Conservation (phyloP, 2,888 invertebrate genomes). For the Thera obeliscata region DNA sequence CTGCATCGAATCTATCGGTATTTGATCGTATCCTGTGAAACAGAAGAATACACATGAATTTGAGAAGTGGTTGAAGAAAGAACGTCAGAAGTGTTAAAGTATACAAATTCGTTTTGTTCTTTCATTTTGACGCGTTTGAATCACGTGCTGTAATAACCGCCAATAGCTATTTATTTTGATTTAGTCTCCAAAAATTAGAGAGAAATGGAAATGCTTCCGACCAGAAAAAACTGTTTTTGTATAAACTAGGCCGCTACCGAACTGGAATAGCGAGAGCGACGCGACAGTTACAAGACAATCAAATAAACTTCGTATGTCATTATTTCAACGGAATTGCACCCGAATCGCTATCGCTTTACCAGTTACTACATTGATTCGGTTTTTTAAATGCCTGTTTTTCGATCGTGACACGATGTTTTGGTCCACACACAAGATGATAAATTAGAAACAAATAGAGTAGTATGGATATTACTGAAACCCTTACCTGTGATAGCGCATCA, state of each 20-base stretch:
- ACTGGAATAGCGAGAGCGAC: too few relatives aligned
- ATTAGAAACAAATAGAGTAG: conserved; percentile 6
- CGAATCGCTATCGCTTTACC: too few relatives aligned
- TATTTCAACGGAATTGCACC: too few relatives aligned
- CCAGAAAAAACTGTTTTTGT: neutral
- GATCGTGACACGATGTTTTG: neutral
- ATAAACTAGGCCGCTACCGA: too few relatives aligned
- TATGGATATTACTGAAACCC: conserved; percentile 4
- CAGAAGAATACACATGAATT: neutral
- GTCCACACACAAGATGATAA: neutral
- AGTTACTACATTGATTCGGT: neutral
- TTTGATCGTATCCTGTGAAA: conserved; percentile 95
- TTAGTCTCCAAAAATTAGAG: neutral
- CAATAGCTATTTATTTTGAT: neutral
- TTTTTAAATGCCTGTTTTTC: neutral
- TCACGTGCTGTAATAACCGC: neutral
- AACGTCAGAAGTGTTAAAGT: neutral
- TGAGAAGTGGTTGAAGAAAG: neutral
- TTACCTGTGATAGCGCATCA: conserved; percentile 22
- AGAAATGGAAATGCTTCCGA: neutral
- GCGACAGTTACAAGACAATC: too few relatives aligned
- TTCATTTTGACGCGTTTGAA: neutral
- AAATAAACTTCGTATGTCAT: too few relatives aligned
- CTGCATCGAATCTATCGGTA: conserved; percentile 98
- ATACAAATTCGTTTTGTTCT: neutral